Evolutionary conservation across 2,888 invertebrate genomes (phyloP), one percentile per base, ranked within the genome.

Genomic region (Thalpophila matura): DNA sequence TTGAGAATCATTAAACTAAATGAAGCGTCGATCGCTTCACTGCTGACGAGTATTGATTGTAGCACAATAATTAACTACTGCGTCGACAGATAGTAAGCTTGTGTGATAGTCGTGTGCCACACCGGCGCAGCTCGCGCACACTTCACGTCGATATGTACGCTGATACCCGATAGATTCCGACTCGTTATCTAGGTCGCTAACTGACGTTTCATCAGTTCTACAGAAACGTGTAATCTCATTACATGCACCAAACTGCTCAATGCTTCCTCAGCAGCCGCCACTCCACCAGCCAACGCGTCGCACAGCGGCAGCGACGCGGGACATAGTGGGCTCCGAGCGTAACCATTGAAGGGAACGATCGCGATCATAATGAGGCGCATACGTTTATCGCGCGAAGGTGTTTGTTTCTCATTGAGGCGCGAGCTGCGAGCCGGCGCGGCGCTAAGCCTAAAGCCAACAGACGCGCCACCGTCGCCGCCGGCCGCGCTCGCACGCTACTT

Each of bases 1-100:
- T 66, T 66, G 66, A 62, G 18, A 70, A 37, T 70, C 70, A 70
- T 66, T 66, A 18, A 53, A 70, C 40, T 61, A 61, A 66, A 66
- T 62, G 40, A 66, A 53, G 29, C 24, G 31, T 18, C 49, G n/a
- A 50, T 68, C 49, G 59, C 26, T 42, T 35, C 18, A 37, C 9
- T 50, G 26, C 37, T 26, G 42, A 51, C 64, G 24, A 50, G 50
- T 45, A 45, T 37, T 72, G 72, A 71, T 43, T 50, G 65, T 43
- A 24, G 27, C 35, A 20, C 38, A 24, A 31, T 18, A 27, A 14
- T 35, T 27, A 18, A 14, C 42, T 27, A 18, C 22, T 27, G 22
- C 71, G 47, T 26, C n/a, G 9, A 35, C 18, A 33, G 4, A 4
- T 31, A 31, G 9, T 20, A 35, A 24, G 12, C n/a, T n/a, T n/a